Percentiles rank a stretch among this genome's conserved stretches.
phyloP scores from a whole-genome alignment of 1,140 invertebrate species.

The Lepidostoma basale region DNA sequence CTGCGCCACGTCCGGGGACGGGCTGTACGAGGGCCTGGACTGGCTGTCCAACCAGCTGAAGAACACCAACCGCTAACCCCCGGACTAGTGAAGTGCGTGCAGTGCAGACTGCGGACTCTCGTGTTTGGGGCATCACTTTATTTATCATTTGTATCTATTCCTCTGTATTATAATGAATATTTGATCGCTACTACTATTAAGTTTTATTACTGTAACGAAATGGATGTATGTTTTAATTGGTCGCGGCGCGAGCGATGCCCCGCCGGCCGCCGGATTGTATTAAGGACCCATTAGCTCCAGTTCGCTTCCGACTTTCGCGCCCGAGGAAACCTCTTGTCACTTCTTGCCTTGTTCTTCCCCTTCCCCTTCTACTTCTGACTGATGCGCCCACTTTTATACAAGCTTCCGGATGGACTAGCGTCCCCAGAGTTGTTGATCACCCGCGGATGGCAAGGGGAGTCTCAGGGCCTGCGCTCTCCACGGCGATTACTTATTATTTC shows the following conservation, averaged over 20 bases:
- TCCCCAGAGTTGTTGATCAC: not conserved
- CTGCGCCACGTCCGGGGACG: conserved; percentile 95
- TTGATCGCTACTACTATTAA: conserved; percentile 46
- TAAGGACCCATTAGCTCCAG: no score
- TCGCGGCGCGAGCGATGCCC: not conserved
- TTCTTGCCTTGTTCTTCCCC: not conserved
- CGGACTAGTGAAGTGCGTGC: conserved; percentile 39
- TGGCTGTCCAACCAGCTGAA: conserved; percentile 95
- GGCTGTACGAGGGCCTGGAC: conserved; percentile 97
- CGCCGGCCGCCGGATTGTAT: not conserved
- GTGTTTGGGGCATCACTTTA: conserved; percentile 46
- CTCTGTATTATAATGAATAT: conserved; percentile 47
- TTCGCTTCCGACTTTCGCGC: not conserved
- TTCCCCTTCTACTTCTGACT: not conserved
- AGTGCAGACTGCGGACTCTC: conserved; percentile 45
- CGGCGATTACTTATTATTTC: not conserved
- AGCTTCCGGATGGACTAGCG: not conserved
- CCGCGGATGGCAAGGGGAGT: not conserved
- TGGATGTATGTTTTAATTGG: conserved; percentile 32
- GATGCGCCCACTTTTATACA: not conserved
- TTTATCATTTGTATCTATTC: conserved; percentile 47
- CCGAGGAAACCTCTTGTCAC: not conserved
- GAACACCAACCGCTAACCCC: conserved; percentile 80
- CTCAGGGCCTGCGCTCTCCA: not conserved
- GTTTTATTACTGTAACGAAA: conserved; percentile 45